phyloP scores from a whole-genome alignment of 1,140 invertebrate species.

The Acromyrmex echinatior region DNA sequence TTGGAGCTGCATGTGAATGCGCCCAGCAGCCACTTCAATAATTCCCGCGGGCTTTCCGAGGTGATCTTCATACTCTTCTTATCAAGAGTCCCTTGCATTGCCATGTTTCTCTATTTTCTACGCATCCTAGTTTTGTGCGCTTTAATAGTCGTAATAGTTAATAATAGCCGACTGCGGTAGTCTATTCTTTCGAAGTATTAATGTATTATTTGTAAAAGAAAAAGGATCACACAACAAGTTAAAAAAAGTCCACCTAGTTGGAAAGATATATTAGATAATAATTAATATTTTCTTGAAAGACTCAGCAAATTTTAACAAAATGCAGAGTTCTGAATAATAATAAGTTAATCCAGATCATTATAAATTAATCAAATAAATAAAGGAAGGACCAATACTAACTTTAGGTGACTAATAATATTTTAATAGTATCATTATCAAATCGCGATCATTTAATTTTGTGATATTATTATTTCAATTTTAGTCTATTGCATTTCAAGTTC shows the following conservation, averaged over 20 bases:
- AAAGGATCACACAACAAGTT: neutral
- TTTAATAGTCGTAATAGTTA: conserved; percentile 53
- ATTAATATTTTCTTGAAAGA: conserved; percentile 30
- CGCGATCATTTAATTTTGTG: too few species aligned
- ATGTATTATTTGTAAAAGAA: neutral
- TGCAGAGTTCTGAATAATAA: neutral
- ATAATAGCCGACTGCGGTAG: conserved; percentile 51
- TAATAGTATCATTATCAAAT: too few species aligned
- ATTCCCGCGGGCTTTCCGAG: conserved; percentile 22
- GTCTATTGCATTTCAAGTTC: too few species aligned
- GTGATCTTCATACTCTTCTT: neutral
- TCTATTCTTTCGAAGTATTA: neutral
- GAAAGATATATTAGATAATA: neutral
- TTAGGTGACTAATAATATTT: too few species aligned
- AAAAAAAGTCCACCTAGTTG: neutral
- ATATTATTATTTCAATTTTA: too few species aligned
- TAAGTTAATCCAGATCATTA: too few species aligned
- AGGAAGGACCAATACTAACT: too few species aligned
- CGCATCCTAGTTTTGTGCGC: neutral
- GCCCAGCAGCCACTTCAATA: conserved; percentile 58
- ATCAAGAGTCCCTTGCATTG: neutral
- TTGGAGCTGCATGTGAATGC: conserved; percentile 30
- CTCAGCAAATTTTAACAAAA: neutral
- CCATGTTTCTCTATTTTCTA: conserved; percentile 10
- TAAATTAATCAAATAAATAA: too few species aligned